phyloP scores from a whole-genome alignment of 2,888 invertebrate species.

The Panzeria rudis region DNA sequence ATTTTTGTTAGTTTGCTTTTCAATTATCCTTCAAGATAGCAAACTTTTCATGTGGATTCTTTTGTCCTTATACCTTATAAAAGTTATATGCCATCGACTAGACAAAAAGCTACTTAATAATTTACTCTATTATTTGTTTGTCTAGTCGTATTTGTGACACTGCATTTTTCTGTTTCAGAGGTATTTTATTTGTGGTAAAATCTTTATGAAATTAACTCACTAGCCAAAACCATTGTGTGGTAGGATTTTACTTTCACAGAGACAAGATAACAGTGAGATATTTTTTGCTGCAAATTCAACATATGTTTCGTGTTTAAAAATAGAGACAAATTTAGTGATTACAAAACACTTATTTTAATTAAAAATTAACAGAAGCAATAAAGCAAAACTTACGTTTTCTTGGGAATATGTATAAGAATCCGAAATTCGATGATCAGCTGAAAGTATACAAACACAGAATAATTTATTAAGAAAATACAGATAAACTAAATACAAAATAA shows the following conservation, averaged over 20 bases:
- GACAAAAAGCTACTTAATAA: slow-evolving; percentile 63
- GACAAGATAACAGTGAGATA: slow-evolving; percentile 13
- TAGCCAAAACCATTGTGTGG: slow-evolving; percentile 16
- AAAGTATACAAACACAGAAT: not conserved
- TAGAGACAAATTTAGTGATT: not conserved
- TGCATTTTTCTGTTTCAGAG: not conserved
- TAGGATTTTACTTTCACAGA: not conserved
- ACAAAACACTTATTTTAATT: not conserved
- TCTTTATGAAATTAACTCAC: not conserved
- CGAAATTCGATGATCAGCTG: not conserved
- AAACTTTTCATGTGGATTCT: slow-evolving; percentile 20
- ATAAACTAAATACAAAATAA: no score
- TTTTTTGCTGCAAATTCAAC: not conserved
- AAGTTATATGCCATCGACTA: slow-evolving; percentile 37
- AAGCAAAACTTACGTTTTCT: slow-evolving; percentile 1
- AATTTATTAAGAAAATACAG: no score
- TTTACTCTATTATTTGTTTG: slow-evolving; percentile 65
- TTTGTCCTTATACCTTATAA: slow-evolving; percentile 6
- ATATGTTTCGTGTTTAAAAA: not conserved
- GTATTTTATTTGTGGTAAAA: not conserved
- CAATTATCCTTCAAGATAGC: slow-evolving; percentile 32
- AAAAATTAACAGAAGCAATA: not conserved
- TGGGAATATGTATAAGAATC: not conserved
- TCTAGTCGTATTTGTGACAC: slow-evolving; percentile 42
- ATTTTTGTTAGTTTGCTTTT: slow-evolving; percentile 20